These are phyloP conservation scores for Pollicipes pollicipes DNA, from an alignment of 1,140 invertebrate species.

Conservation along the genomic window DNA sequence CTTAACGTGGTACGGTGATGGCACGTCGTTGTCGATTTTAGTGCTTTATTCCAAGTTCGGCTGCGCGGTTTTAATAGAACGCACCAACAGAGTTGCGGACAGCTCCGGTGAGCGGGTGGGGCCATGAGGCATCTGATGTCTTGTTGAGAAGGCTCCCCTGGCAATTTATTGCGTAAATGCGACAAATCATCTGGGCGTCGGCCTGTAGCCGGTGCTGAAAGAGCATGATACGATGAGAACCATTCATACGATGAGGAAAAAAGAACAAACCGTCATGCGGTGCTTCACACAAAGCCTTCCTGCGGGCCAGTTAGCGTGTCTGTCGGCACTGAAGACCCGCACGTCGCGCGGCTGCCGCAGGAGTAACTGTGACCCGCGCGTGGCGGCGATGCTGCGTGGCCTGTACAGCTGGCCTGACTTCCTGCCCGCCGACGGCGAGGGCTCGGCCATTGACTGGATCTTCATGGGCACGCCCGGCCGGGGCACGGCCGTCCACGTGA, in stretches of 20 bases:
- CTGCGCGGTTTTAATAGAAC: too few relatives aligned
- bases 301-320: neutral
- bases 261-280: too few relatives aligned
- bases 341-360: too few relatives aligned
- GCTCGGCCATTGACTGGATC: slow-evolving; percentile 75
- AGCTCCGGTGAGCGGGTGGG: too few relatives aligned
- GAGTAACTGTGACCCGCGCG: slow-evolving; percentile 34
- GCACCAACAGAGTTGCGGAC: too few relatives aligned
- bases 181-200: slow-evolving; percentile 4
- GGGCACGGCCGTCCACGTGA: slow-evolving; percentile 82
- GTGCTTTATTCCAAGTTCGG: neutral
- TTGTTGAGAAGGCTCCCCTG: too few relatives aligned
- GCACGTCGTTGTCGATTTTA: neutral
- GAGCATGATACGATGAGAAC: too few relatives aligned
- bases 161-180: neutral
- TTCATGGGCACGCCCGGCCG: slow-evolving; percentile 77
- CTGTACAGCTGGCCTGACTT: slow-evolving; percentile 27
- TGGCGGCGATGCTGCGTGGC: slow-evolving; percentile 28
- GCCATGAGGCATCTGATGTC: neutral
- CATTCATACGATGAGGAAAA: too few relatives aligned
- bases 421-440: slow-evolving; percentile 48
- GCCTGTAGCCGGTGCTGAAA: too few relatives aligned
- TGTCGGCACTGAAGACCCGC: too few relatives aligned
- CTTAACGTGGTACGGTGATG: too few relatives aligned
- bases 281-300: neutral